Evolutionary conservation across 2,888 invertebrate genomes (phyloP).

Genomic region (Operophtera brumata): DNA sequence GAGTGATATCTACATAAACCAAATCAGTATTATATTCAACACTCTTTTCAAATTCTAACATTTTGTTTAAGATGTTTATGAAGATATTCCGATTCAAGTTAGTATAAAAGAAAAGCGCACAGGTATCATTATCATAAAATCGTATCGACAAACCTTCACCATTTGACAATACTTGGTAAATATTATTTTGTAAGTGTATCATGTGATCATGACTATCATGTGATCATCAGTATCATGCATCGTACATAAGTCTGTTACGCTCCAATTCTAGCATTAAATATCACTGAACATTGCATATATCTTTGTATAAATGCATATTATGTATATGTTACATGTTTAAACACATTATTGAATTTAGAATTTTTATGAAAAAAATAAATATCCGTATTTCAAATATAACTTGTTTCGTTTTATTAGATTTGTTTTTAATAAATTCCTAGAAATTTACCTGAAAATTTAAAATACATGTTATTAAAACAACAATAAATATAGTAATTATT

Average conservation of each 20-base stretch:
- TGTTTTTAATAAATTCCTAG: conserved; percentile 28
- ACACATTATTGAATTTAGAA: conserved; percentile 82
- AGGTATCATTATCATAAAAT: conserved; percentile 58
- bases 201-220: conserved; percentile 66
- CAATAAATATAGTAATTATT: not conserved
- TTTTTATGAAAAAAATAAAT: conserved; percentile 82
- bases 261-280: conserved; percentile 77
- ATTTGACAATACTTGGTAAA: conserved; percentile 80
- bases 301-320: conserved; percentile 81
- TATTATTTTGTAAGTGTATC: conserved; percentile 75
- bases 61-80: conserved; percentile 47
- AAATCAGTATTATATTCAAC: conserved; percentile 61
- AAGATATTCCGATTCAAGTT: conserved; percentile 61
- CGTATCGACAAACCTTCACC: conserved; percentile 64
- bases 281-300: conserved; percentile 80
- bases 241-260: conserved; percentile 70
- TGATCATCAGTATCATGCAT: conserved; percentile 65
- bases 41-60: conserved; percentile 27
- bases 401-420: conserved; percentile 65
- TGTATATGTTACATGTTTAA: conserved; percentile 82
- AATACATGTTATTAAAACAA: no score
- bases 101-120: conserved; percentile 71
- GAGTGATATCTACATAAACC: conserved; percentile 63
- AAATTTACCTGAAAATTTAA: no score
- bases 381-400: conserved; percentile 81